Percentiles rank a stretch among this genome's conserved stretches.
phyloP scores from a whole-genome alignment of 2,113 vertebrate species.

The Alexandromys fortis region DNA sequence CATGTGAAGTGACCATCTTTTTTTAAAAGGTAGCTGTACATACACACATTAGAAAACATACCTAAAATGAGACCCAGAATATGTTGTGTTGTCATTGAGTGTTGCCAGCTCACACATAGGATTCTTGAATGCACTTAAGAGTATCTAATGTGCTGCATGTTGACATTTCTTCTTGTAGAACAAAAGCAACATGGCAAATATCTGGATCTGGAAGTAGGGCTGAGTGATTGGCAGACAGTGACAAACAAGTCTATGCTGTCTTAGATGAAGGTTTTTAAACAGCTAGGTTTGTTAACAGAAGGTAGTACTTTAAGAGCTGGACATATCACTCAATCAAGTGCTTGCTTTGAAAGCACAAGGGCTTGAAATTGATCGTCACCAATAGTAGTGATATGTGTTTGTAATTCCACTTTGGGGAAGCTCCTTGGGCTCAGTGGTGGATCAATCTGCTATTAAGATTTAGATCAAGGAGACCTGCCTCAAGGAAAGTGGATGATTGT shows the following conservation, averaged over 20 bases:
- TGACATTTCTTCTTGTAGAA: not conserved
- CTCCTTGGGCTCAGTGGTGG: not conserved
- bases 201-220: not conserved
- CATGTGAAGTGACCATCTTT: not conserved
- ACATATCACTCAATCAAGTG: not conserved
- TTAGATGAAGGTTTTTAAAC: not conserved
- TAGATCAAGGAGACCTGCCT: not conserved
- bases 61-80: not conserved
- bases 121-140: not conserved
- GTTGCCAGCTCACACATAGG: not conserved
- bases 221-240: not conserved
- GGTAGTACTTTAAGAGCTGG: not conserved
- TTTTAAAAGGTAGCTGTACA: not conserved
- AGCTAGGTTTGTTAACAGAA: not conserved
- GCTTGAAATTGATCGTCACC: not conserved
- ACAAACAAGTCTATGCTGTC: not conserved
- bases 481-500: not conserved
- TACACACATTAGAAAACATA: not conserved
- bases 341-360: not conserved
- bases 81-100: not conserved
- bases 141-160: not conserved
- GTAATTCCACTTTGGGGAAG: not conserved
- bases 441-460: not conserved
- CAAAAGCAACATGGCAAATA: not conserved
- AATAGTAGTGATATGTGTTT: not conserved